Evolutionary conservation across 2,113 vertebrate species (phyloP), one percentile per base, ranked within the genome.

Genomic region (Dromaius novaehollandiae): DNA sequence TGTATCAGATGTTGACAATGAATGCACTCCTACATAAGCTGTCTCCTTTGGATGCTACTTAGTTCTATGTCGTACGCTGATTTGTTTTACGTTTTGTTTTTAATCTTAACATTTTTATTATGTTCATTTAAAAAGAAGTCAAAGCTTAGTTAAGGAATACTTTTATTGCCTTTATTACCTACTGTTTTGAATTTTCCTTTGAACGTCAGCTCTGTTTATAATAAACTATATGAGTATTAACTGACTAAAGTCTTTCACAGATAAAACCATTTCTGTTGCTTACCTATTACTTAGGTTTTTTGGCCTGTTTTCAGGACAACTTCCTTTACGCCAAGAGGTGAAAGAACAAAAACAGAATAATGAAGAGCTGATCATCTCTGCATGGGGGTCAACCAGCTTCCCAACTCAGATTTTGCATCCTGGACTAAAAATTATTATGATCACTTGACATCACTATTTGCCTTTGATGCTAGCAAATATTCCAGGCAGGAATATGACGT

Each of bases 1-100:
- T 97, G 97, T 97, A 98, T 98, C 98, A 98, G 98, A 99, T 98
- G 99, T 99, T 98, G 99, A 99, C 99, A 99, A 99, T 98, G 98
- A 99, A 98, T 98, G 98, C 88, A 90, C 97, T 98, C 98, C 98
- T 98, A 97, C 98, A 98, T 98, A 99, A 99, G 98, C 98, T 91
- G 98, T 97, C 97, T 97, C 97, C 98, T 98, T 98, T 97, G 97
- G 97, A 98, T 97, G 98, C 96, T 95, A 97, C 96, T 98, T 98
- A 97, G 97, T 97, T 98, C 98, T 98, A 96, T 98, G 97, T 93
- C 96, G 98, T 98, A 98, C 97, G 24, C 87, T 92, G 94, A 96
- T 95, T 98, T 98, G 86, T 94, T 98, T 88, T 88, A 82, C 17
- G 5, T 61, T 80, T 86, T 55, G 36, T 48, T 58, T 87, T 89